phyloP scores from a whole-genome alignment of 2,797 vertebrate species.

The Gallirallus australis region DNA sequence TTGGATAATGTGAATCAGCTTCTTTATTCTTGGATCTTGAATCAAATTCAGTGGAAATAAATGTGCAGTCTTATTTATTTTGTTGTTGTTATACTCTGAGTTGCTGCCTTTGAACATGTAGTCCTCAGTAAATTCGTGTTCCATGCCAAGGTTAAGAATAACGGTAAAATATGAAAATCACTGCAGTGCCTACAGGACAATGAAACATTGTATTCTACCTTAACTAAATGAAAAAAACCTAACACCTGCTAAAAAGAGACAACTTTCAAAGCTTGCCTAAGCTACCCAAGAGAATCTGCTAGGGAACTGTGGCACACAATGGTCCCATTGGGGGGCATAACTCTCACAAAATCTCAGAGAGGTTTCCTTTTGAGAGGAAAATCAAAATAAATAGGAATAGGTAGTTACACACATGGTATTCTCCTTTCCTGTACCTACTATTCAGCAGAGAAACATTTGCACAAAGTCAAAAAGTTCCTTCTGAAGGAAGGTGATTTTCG shows the following conservation, averaged over 20 bases:
- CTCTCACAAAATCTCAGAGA: not conserved
- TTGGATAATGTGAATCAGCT: slow-evolving; percentile 59
- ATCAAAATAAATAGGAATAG: not conserved
- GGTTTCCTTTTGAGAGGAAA: not conserved
- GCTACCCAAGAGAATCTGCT: not conserved
- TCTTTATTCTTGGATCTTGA: slow-evolving; percentile 48
- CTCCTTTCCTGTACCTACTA: not conserved
- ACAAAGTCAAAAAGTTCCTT: not conserved
- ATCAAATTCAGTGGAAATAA: slow-evolving; percentile 61
- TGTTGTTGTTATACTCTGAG: slow-evolving; percentile 5
- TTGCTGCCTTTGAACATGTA: slow-evolving; percentile 43
- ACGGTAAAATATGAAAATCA: not conserved
- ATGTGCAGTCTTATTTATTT: slow-evolving; percentile 38
- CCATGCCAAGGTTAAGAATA: not conserved
- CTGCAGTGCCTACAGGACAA: not conserved
- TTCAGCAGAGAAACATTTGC: not conserved
- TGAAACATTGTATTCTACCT: not conserved
- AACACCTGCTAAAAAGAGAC: not conserved
- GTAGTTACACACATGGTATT: not conserved
- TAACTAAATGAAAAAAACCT: not conserved
- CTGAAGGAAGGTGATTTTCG: not conserved
- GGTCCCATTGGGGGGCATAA: not conserved
- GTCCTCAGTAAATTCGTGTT: slow-evolving; percentile 1
- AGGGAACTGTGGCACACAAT: slow-evolving; percentile 33
- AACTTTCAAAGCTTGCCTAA: not conserved